phyloP scores from a whole-genome alignment of 1,140 invertebrate genomes.

The Psix sp. region DNA sequence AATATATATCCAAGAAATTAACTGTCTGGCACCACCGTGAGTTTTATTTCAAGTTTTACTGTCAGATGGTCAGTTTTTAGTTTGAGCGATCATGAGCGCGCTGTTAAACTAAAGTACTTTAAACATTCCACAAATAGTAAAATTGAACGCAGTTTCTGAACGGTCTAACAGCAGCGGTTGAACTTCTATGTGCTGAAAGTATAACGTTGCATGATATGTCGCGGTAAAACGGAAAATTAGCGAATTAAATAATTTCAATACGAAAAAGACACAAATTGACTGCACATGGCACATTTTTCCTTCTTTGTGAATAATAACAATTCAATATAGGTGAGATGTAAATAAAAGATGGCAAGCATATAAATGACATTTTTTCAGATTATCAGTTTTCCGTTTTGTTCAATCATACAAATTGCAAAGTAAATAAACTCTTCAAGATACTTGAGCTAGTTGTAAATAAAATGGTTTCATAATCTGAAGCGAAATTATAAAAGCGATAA shows the following conservation, averaged over 20 bases:
- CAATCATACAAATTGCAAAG: conserved; percentile 31
- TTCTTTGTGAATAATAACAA: conserved; percentile 4
- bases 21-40: neutral
- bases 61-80: conserved; percentile 18
- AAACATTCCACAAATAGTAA: conserved; percentile 47
- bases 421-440: conserved; percentile 2
- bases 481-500: neutral
- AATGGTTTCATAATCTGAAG: neutral
- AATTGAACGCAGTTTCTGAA: conserved; percentile 34
- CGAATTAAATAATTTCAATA: conserved; percentile 4
- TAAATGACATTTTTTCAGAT: conserved; percentile 16
- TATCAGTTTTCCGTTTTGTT: conserved; percentile 52
- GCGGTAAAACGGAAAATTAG: neutral
- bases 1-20: no score
- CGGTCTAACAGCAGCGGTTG: conserved; percentile 34
- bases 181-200: conserved; percentile 39
- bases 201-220: conserved; percentile 14
- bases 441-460: no score
- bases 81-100: conserved; percentile 6
- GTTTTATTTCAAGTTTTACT: conserved; percentile 17
- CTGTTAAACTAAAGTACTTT: conserved; percentile 44
- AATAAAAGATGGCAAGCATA: conserved; percentile 10
- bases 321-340: conserved; percentile 14
- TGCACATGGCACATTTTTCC: conserved; percentile 38
- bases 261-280: conserved; percentile 14